phyloP scores from a whole-genome alignment of 2,888 invertebrate genomes.

The Elegia similella region DNA sequence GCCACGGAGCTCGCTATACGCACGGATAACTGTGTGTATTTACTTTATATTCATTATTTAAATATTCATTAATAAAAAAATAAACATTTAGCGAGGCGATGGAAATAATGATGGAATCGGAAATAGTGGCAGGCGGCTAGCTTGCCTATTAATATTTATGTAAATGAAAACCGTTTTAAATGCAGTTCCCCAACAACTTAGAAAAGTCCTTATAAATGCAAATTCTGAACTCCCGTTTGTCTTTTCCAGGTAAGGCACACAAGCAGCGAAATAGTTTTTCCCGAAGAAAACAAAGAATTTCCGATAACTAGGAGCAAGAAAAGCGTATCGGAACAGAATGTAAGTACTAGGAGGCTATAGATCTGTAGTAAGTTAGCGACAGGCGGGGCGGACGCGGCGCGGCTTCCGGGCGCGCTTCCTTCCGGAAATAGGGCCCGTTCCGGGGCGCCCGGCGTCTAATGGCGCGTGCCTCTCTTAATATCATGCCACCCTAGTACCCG shows the following conservation, averaged over 20 bases:
- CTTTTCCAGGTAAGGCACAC: conserved; percentile 24
- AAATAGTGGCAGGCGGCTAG: too few species aligned
- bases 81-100: too few species aligned
- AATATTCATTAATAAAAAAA: too few species aligned
- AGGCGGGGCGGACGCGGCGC: conserved; percentile 60
- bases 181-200: too few species aligned
- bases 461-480: conserved; percentile 65
- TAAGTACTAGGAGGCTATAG: conserved; percentile 57
- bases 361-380: conserved; percentile 49
- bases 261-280: conserved; percentile 1
- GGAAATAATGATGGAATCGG: too few species aligned
- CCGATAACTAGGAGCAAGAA: conserved; percentile 31
- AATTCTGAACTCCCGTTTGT: conserved; percentile 11
- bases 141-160: too few species aligned
- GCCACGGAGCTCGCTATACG: too few species aligned
- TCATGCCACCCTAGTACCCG: conserved; percentile 69
- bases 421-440: conserved; percentile 79
- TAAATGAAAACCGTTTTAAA: too few species aligned
- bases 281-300: conserved; percentile 7
- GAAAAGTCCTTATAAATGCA: not conserved
- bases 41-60: too few species aligned
- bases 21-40: too few species aligned
- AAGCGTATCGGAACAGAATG: conserved; percentile 35
- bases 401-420: conserved; percentile 73
- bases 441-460: conserved; percentile 52